Conservation (phyloP, 2,797 vertebrate species). For the Muraenolepis orangiensis region DNA sequence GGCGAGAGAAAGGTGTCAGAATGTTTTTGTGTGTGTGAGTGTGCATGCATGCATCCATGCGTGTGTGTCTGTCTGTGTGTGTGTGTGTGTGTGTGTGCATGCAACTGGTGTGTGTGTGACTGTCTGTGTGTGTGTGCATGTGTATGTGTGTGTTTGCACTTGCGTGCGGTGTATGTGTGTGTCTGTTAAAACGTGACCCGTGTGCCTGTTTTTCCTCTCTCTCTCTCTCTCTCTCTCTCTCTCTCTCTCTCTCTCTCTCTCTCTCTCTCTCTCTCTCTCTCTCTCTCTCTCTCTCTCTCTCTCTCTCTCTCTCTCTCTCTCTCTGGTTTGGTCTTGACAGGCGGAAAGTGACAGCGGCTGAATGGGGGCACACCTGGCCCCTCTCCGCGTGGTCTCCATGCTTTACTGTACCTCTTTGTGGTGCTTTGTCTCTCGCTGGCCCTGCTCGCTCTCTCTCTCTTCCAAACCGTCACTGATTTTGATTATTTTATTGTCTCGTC, state of each 20-base stretch:
- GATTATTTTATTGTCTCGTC: conserved; percentile 41
- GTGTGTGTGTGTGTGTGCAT: conserved; percentile 19
- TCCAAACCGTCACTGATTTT: conserved; percentile 39
- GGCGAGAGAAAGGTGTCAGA: background rate
- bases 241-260: conserved; percentile 11
- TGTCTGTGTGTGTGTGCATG: background rate
- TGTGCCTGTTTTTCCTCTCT: conserved; percentile 9
- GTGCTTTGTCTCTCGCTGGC: background rate
- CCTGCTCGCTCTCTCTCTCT: background rate
- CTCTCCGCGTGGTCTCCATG: conserved; percentile 49
- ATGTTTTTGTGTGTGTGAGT: conserved; percentile 20
- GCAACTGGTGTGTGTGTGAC: background rate
- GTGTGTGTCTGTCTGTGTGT: background rate
- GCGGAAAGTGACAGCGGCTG: conserved; percentile 34
- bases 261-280: conserved; percentile 1
- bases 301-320: conserved; percentile 19
- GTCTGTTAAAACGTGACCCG: background rate
- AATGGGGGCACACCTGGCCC: conserved; percentile 63
- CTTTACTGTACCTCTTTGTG: background rate
- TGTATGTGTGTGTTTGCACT: background rate
- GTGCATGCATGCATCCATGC: conserved; percentile 2
- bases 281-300: conserved; percentile 14
- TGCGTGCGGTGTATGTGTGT: conserved; percentile 3
- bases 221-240: conserved; percentile 12
- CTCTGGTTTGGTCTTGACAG: conserved; percentile 23